Conservation (phyloP, 2,113 vertebrate genomes). For the Pygoscelis antarcticus region DNA sequence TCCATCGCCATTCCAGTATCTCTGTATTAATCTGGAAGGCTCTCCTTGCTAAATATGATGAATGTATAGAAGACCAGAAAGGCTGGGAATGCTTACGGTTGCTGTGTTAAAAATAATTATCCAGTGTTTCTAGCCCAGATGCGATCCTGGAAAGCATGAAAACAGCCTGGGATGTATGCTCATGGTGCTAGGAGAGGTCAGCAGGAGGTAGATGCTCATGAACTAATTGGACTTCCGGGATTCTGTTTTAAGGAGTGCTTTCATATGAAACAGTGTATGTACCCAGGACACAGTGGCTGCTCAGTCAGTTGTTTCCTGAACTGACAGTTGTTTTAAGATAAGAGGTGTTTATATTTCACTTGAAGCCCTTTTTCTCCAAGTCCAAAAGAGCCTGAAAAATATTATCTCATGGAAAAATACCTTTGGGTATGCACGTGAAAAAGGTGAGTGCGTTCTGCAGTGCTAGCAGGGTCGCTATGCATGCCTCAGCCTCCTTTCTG, state of each 20-base stretch:
- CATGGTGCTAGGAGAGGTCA: neutral
- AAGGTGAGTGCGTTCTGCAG: neutral
- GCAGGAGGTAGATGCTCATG: neutral
- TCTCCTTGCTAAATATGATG: neutral
- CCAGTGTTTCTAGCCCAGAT: neutral
- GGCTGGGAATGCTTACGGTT: neutral
- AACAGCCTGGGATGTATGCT: neutral
- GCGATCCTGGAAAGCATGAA: neutral
- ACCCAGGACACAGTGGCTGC: neutral
- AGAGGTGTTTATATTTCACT: constrained; percentile 38
- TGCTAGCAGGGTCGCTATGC: neutral
- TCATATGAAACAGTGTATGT: neutral
- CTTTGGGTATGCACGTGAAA: neutral
- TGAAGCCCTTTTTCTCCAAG: neutral
- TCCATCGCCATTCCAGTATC: neutral
- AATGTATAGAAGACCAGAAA: neutral
- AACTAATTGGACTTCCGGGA: constrained; percentile 42
- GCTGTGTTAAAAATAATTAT: constrained; percentile 8
- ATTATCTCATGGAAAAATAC: neutral
- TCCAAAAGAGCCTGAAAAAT: constrained; percentile 13
- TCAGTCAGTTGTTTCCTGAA: constrained; percentile 34
- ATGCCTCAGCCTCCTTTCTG: neutral
- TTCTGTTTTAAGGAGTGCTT: neutral
- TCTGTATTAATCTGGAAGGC: constrained; percentile 11
- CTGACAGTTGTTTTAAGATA: constrained; percentile 48